Evolutionary conservation across 2,888 invertebrate genomes (phyloP).

Genomic region (Chymomyza caudatula): DNA sequence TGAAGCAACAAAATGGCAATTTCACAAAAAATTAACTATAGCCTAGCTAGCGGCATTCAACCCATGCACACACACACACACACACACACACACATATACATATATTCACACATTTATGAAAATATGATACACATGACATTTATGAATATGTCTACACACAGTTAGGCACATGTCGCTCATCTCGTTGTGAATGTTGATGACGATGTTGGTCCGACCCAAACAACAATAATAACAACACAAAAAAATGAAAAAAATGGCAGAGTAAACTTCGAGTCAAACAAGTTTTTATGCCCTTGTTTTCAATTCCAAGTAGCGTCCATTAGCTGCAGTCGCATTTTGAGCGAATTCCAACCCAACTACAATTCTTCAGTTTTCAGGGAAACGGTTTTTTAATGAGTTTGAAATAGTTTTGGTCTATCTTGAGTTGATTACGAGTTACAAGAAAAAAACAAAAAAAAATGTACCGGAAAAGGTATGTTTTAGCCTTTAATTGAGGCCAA

Average conservation of each 20-base stretch:
- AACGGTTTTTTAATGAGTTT: no score
- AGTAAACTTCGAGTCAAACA: neutral
- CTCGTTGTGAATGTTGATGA: neutral
- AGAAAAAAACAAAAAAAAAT: no score
- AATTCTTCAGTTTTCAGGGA: no score
- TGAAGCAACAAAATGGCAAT: constrained; percentile 69
- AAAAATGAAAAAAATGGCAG: neutral
- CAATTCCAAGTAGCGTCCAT: neutral
- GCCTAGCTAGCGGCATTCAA: constrained; percentile 38
- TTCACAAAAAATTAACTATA: constrained; percentile 70
- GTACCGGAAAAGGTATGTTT: no score
- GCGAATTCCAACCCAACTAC: neutral
- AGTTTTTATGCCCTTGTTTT: neutral
- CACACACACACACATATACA: constrained; percentile 35
- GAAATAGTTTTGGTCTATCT: no score
- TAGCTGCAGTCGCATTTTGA: neutral
- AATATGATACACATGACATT: constrained; percentile 47
- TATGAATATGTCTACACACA: constrained; percentile 3
- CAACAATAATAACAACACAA: neutral
- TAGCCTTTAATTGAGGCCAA: no score
- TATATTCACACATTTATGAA: constrained; percentile 20
- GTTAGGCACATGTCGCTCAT: neutral
- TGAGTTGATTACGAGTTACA: no score
- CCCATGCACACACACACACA: constrained; percentile 12
- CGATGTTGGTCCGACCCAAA: neutral